phyloP scores from a whole-genome alignment of 1,140 invertebrate genomes.

The Cecropterus lyciades region DNA sequence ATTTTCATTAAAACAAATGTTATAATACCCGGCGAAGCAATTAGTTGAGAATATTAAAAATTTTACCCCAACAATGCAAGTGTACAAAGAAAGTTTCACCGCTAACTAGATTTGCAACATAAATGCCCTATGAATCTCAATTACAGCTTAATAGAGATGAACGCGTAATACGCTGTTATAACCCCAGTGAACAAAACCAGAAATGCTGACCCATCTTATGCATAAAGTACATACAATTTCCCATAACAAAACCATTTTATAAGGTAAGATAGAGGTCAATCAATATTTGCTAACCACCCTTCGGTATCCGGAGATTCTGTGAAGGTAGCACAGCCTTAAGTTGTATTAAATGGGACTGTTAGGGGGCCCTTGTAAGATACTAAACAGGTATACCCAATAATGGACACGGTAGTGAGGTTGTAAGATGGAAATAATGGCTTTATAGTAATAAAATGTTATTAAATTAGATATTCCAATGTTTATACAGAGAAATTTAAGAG shows the following conservation, averaged over 20 bases:
- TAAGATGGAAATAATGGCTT: not conserved
- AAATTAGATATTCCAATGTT: not conserved
- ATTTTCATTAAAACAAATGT: constrained; percentile 39
- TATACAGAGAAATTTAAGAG: not conserved
- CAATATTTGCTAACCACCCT: constrained; percentile 31
- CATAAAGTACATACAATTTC: constrained; percentile 31
- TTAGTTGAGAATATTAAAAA: constrained; percentile 39
- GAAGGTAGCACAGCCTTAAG: constrained; percentile 19
- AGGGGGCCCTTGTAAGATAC: constrained; percentile 8
- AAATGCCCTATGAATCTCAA: constrained; percentile 40
- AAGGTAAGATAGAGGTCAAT: constrained; percentile 19
- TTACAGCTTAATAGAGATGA: constrained; percentile 42
- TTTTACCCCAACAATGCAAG: constrained; percentile 35
- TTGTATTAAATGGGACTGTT: constrained; percentile 16
- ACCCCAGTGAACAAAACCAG: constrained; percentile 23
- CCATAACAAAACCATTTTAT: constrained; percentile 21
- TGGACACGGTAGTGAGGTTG: constrained; percentile 8
- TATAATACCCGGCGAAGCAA: constrained; percentile 27
- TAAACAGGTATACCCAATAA: constrained; percentile 10
- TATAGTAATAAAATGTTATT: not conserved
- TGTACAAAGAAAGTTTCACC: constrained; percentile 29
- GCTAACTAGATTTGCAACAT: constrained; percentile 41
- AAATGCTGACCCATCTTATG: constrained; percentile 23
- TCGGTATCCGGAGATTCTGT: constrained; percentile 25
- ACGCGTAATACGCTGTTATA: constrained; percentile 28